Percentiles rank a stretch among this genome's conserved stretches.
Conservation (phyloP, 2,113 vertebrate genomes). For the Eulemur rufifrons region DNA sequence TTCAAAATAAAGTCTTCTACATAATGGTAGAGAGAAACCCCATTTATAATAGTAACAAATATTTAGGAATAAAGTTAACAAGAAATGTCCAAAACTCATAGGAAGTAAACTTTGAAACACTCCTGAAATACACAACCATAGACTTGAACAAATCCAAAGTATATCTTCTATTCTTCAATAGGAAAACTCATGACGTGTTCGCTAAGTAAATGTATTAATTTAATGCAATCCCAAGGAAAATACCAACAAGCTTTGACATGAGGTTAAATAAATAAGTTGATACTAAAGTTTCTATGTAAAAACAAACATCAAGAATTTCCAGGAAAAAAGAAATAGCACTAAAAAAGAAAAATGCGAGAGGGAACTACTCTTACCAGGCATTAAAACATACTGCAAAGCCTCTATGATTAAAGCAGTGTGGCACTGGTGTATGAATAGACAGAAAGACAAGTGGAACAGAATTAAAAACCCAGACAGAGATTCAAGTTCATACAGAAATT, state of each 20-base stretch:
- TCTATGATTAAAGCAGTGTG: neutral
- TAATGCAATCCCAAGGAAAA: neutral
- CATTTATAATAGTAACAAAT: neutral
- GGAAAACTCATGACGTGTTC: neutral
- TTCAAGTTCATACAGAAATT: neutral
- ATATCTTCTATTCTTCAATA: neutral
- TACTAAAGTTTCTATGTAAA: neutral
- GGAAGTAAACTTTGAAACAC: neutral
- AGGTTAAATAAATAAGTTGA: neutral
- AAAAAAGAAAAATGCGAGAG: neutral
- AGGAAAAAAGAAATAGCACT: neutral
- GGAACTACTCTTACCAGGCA: neutral
- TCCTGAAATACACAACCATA: neutral
- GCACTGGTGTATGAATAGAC: neutral
- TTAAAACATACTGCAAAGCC: neutral
- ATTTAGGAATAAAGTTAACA: conserved; percentile 5
- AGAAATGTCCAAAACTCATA: neutral
- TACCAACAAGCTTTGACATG: neutral
- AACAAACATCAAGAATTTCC: neutral
- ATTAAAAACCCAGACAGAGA: neutral
- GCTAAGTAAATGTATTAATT: neutral
- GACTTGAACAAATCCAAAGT: neutral
- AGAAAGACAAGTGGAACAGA: neutral
- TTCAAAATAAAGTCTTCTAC: neutral
- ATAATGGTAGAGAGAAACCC: neutral